phyloP scores from a whole-genome alignment of 2,113 vertebrate species.

The Carettochelys insculpta region DNA sequence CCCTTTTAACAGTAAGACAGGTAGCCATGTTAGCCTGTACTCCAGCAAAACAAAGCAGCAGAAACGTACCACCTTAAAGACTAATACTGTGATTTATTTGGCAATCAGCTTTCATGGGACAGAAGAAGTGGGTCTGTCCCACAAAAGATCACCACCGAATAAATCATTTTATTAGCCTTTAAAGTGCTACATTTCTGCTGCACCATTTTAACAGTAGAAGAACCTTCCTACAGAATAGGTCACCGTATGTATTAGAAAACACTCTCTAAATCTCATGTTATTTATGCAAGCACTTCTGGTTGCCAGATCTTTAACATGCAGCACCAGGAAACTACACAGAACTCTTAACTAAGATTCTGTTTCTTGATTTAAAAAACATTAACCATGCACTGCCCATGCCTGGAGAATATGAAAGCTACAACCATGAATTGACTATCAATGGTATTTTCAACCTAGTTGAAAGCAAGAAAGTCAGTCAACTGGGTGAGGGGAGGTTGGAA shows the following conservation, averaged over 20 bases:
- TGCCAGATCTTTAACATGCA: neutral
- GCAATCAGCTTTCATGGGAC: no score
- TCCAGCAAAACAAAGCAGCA: no score
- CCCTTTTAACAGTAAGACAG: no score
- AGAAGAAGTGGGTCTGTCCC: no score
- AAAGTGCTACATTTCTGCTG: no score
- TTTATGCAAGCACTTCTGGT: fast-evolving
- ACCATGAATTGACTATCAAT: neutral
- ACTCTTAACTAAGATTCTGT: neutral
- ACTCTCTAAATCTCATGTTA: fast-evolving
- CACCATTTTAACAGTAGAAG: neutral
- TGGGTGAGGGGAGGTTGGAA: neutral
- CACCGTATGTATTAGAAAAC: neutral
- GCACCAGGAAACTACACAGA: neutral
- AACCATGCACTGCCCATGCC: neutral
- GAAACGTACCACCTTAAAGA: no score
- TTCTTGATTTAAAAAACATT: neutral
- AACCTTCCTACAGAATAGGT: neutral
- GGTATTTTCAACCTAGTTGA: neutral
- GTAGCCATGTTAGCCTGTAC: no score
- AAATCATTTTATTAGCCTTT: no score
- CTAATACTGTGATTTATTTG: no score
- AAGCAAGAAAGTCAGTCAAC: neutral
- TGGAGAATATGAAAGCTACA: neutral
- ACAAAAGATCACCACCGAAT: no score